A percentile compares a stretch with the other conserved stretches of the same genome.
Evolutionary conservation across 2,888 invertebrate genomes (phyloP).

Genomic region (Lobophora halterata): DNA sequence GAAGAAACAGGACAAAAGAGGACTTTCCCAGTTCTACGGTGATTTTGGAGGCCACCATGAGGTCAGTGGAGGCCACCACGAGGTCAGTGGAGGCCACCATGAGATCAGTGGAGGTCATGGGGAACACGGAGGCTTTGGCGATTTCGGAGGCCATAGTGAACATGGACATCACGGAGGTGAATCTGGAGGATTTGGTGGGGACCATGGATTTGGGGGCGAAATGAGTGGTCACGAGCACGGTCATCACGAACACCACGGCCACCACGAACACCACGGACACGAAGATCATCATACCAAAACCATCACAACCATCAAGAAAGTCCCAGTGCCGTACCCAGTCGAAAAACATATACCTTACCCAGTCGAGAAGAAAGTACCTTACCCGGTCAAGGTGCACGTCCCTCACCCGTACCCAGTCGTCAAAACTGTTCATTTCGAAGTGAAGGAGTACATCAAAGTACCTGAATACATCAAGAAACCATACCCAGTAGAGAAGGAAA

Average conservation of each 20-base stretch:
- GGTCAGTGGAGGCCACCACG: slow-evolving; percentile 46
- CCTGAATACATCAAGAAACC: slow-evolving; percentile 85
- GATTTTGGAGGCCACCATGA: slow-evolving; percentile 53
- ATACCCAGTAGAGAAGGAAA: slow-evolving; percentile 84
- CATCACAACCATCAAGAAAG: slow-evolving; percentile 85
- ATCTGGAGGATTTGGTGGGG: slow-evolving; percentile 35
- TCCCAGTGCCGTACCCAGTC: slow-evolving; percentile 86
- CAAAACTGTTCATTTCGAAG: slow-evolving; percentile 84
- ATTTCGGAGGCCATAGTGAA: too few species aligned
- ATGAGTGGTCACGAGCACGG: too few species aligned
- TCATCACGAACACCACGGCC: slow-evolving; percentile 21
- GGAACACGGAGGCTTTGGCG: slow-evolving; percentile 23
- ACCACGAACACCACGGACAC: slow-evolving; percentile 22
- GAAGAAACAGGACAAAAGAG: slow-evolving; percentile 81
- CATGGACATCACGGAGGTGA: slow-evolving; percentile 38
- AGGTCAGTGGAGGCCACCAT: slow-evolving; percentile 44
- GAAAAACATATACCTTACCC: slow-evolving; percentile 85
- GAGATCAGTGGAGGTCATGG: slow-evolving; percentile 41
- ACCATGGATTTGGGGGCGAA: too few species aligned
- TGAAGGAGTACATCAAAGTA: slow-evolving; percentile 84
- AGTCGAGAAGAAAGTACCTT: slow-evolving; percentile 84
- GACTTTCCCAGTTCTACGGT: slow-evolving; percentile 74
- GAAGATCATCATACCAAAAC: slow-evolving; percentile 79
- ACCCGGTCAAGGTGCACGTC: slow-evolving; percentile 85
- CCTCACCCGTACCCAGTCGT: slow-evolving; percentile 86